These are phyloP conservation scores for Lethenteron reissneri DNA, from an alignment of 2,113 vertebrate species.

Conservation along the genomic window DNA sequence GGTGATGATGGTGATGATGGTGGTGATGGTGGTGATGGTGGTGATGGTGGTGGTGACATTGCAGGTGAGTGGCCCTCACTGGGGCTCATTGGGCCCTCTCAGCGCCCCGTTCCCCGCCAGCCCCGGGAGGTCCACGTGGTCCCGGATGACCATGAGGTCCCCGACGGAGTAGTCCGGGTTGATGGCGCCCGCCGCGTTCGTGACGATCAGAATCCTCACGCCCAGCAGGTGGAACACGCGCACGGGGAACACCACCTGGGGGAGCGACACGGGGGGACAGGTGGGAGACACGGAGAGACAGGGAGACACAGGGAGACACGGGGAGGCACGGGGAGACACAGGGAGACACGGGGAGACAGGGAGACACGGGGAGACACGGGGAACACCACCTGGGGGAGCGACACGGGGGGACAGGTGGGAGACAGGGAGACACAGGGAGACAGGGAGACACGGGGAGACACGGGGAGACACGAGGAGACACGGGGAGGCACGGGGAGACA, in stretches of 20 bases:
- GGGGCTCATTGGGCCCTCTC: slow-evolving; percentile 28
- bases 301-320: too few species aligned
- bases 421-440: too few species aligned
- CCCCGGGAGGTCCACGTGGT: slow-evolving; percentile 37
- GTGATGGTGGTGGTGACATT: too few species aligned
- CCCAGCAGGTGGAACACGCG: slow-evolving; percentile 31
- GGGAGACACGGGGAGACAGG: too few species aligned
- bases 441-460: too few species aligned
- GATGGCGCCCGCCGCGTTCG: slow-evolving; percentile 33
- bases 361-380: too few species aligned
- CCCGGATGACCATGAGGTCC: slow-evolving; percentile 40
- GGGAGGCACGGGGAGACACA: too few species aligned
- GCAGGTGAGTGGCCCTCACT: slow-evolving; percentile 14
- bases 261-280: neutral
- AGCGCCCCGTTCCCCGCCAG: slow-evolving; percentile 31
- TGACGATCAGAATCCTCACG: slow-evolving; percentile 30
- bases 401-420: too few species aligned
- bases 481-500: too few species aligned
- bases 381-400: too few species aligned
- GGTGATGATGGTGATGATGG: neutral
- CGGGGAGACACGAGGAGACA: too few species aligned
- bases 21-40: neutral
- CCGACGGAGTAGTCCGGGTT: slow-evolving; percentile 21
- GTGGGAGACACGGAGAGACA: too few species aligned
- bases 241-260: slow-evolving; percentile 32